A percentile compares a stretch with the other conserved stretches of the same genome.
These are phyloP conservation scores for Osmoderma eremita DNA, from an alignment of 2,888 invertebrate species.

Conservation along the genomic window DNA sequence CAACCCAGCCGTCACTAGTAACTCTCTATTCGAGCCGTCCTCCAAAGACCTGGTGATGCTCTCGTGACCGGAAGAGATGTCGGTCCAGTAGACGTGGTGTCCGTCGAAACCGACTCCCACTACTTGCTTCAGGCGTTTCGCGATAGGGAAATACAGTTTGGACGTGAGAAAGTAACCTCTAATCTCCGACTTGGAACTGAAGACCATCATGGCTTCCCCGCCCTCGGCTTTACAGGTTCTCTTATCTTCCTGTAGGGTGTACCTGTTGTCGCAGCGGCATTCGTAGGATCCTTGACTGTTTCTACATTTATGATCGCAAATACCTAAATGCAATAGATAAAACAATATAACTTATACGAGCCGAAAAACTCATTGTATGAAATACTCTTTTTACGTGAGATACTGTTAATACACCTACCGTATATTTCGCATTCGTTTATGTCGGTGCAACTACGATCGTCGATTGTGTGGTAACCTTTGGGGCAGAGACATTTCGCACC, in stretches of 20 bases:
- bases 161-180: constrained; percentile 72
- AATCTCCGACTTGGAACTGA: constrained; percentile 74
- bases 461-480: constrained; percentile 60
- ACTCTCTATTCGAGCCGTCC: constrained; percentile 71
- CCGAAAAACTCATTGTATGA: background rate
- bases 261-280: constrained; percentile 74
- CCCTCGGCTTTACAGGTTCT: constrained; percentile 67
- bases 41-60: constrained; percentile 73
- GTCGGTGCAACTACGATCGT: constrained; percentile 67
- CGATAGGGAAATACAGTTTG: constrained; percentile 65
- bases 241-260: constrained; percentile 65
- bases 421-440: constrained; percentile 72
- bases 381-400: background rate
- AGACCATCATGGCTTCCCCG: constrained; percentile 75
- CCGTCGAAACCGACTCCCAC: constrained; percentile 79
- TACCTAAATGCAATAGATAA: constrained; percentile 51
- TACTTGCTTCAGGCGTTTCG: constrained; percentile 67
- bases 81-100: constrained; percentile 80
- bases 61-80: constrained; percentile 75
- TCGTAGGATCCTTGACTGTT: constrained; percentile 70
- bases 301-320: constrained; percentile 76
- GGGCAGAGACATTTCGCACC: constrained; percentile 71
- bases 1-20: constrained; percentile 73
- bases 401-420: constrained; percentile 61
- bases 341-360: background rate